Conservation (phyloP, 2,888 invertebrate species). For the Ceriagrion tenellum region DNA sequence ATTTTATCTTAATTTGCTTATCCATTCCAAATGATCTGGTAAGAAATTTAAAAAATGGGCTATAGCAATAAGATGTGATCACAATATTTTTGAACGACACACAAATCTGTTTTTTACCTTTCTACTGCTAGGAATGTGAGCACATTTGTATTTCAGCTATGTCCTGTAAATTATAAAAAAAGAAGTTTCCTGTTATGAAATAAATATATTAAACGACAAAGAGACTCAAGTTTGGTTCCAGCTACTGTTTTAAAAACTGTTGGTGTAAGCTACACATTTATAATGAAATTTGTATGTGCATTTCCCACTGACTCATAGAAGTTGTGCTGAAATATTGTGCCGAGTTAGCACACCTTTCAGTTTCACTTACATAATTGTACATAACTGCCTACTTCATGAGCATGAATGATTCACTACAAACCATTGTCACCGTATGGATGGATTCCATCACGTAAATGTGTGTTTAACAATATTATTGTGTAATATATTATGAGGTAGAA, state of each 20-base stretch:
- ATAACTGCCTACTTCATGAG: not conserved
- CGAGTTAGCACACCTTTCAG: not conserved
- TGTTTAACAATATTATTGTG: not conserved
- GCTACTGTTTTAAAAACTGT: not conserved
- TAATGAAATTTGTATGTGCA: not conserved
- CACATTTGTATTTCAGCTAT: constrained; percentile 44
- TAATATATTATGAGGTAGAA: not conserved
- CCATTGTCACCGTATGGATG: not conserved
- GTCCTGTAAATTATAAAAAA: not conserved
- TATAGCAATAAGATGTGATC: constrained; percentile 32
- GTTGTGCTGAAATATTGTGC: not conserved
- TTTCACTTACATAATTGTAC: not conserved
- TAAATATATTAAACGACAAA: not conserved
- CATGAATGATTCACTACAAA: not conserved
- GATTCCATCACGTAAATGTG: not conserved
- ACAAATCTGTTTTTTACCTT: constrained; percentile 46
- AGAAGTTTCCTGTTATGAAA: not conserved
- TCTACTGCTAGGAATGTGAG: constrained; percentile 41
- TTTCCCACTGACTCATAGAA: not conserved
- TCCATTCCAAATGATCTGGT: constrained; percentile 15
- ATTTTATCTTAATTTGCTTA: not conserved
- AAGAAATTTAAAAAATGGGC: not conserved
- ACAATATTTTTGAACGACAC: constrained; percentile 33
- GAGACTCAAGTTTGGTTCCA: not conserved
- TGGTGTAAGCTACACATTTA: not conserved